phyloP scores from a whole-genome alignment of 2,113 vertebrate species.

The Trichomycterus rosablanca region DNA sequence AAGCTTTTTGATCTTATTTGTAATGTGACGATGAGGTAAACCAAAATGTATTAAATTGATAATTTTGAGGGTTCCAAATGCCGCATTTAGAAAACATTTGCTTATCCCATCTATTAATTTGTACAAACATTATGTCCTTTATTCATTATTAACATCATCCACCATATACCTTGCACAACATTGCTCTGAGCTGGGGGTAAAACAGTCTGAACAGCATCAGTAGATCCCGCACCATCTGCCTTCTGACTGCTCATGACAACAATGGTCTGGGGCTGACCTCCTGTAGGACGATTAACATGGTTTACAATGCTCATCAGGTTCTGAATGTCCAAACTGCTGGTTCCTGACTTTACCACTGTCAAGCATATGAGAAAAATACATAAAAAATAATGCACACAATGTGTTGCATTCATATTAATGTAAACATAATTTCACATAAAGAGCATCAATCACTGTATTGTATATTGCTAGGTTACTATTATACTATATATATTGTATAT shows the following conservation, averaged over 20 bases:
- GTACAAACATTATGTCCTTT: not conserved
- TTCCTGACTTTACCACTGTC: slow-evolving; percentile 70
- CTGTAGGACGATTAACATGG: slow-evolving; percentile 58
- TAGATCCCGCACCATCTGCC: slow-evolving; percentile 36
- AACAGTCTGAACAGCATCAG: slow-evolving; percentile 15
- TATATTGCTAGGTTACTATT: too few species aligned
- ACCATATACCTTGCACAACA: slow-evolving; percentile 31
- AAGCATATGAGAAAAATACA: not conserved
- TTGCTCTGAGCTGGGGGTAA: slow-evolving; percentile 18
- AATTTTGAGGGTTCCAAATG: too few species aligned
- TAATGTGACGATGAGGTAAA: too few species aligned
- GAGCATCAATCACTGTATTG: not conserved
- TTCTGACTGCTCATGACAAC: slow-evolving; percentile 69
- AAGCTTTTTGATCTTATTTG: too few species aligned
- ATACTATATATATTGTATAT: too few species aligned
- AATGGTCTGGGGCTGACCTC: slow-evolving; percentile 64
- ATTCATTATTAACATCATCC: not conserved
- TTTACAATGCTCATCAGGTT: slow-evolving; percentile 72
- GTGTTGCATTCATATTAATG: too few species aligned
- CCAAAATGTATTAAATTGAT: too few species aligned
- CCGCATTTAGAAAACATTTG: too few species aligned
- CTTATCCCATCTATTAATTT: too few species aligned
- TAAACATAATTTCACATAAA: not conserved
- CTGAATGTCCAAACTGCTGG: slow-evolving; percentile 68
- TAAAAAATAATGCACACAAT: not conserved